Conservation (phyloP, 2,888 invertebrate species). For the Drosophila picticornis region DNA sequence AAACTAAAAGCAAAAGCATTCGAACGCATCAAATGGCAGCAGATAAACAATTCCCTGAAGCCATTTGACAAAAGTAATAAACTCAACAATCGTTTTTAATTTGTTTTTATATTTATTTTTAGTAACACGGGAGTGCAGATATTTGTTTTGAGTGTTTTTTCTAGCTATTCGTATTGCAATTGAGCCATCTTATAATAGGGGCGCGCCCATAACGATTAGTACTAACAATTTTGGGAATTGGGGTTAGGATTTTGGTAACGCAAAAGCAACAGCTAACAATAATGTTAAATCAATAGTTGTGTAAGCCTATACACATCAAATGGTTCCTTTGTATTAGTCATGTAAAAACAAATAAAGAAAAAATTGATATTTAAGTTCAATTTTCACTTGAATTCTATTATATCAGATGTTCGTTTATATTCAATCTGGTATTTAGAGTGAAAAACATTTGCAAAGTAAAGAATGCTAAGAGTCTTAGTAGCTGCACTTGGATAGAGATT, state of each 20-base stretch:
- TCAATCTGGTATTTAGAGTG: neutral
- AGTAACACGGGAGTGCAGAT: conserved; percentile 58
- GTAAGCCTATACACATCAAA: neutral
- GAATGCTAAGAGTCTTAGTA: neutral
- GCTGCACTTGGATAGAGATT: neutral
- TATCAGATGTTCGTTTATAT: neutral
- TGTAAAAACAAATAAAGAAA: neutral
- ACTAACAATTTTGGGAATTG: conserved; percentile 10
- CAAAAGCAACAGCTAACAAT: conserved; percentile 8
- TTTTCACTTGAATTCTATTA: neutral
- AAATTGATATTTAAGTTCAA: neutral
- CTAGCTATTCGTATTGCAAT: conserved; percentile 28
- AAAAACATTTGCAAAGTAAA: neutral
- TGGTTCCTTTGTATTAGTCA: neutral
- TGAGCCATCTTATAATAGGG: conserved; percentile 9
- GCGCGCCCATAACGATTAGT: conserved; percentile 28
- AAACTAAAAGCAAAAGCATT: conserved; percentile 74
- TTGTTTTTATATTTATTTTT: conserved; percentile 10
- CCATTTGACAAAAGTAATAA: conserved; percentile 23
- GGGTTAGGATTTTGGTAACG: conserved; percentile 16
- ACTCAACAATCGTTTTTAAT: conserved; percentile 29
- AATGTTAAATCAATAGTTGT: conserved; percentile 12
- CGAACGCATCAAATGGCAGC: conserved; percentile 64
- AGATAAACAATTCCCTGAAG: conserved; percentile 18
- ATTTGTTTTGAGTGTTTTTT: conserved; percentile 25